phyloP scores from a whole-genome alignment of 2,113 vertebrate species.

The Pangasianodon gigas region DNA sequence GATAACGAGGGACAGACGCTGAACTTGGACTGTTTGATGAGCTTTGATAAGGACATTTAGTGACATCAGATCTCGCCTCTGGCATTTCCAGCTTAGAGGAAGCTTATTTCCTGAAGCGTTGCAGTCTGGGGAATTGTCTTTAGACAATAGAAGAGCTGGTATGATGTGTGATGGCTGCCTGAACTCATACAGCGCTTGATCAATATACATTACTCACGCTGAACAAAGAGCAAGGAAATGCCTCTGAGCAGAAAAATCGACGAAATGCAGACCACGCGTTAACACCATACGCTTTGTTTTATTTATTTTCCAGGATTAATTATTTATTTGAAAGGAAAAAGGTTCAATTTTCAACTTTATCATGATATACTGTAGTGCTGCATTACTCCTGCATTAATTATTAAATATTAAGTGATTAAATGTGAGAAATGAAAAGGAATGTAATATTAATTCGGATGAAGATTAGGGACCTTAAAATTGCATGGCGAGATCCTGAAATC shows the following conservation, averaged over 20 bases:
- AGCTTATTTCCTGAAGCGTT: slow-evolving; percentile 71
- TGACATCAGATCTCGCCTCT: slow-evolving; percentile 65
- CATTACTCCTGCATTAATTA: neutral
- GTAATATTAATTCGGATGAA: slow-evolving; percentile 4
- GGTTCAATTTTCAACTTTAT: neutral
- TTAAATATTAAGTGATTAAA: slow-evolving; percentile 9
- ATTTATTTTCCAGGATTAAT: neutral
- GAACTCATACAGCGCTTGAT: slow-evolving; percentile 48
- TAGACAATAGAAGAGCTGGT: slow-evolving; percentile 27
- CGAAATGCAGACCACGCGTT: slow-evolving; percentile 31
- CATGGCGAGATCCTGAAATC: neutral
- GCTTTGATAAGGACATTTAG: slow-evolving; percentile 66
- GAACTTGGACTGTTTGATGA: slow-evolving; percentile 61
- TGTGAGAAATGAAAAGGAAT: slow-evolving; percentile 2
- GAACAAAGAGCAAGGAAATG: slow-evolving; percentile 47
- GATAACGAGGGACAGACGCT: slow-evolving; percentile 61
- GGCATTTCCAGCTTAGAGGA: slow-evolving; percentile 62
- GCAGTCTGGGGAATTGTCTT: slow-evolving; percentile 54
- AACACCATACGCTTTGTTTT: slow-evolving; percentile 6
- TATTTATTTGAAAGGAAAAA: neutral
- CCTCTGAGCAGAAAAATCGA: slow-evolving; percentile 30
- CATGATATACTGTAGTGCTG: neutral
- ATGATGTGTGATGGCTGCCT: slow-evolving; percentile 38
- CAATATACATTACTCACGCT: slow-evolving; percentile 53
- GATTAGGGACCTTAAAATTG: neutral